phyloP scores from a whole-genome alignment of 2,113 vertebrate species.

The Phoxinus phoxinus region DNA sequence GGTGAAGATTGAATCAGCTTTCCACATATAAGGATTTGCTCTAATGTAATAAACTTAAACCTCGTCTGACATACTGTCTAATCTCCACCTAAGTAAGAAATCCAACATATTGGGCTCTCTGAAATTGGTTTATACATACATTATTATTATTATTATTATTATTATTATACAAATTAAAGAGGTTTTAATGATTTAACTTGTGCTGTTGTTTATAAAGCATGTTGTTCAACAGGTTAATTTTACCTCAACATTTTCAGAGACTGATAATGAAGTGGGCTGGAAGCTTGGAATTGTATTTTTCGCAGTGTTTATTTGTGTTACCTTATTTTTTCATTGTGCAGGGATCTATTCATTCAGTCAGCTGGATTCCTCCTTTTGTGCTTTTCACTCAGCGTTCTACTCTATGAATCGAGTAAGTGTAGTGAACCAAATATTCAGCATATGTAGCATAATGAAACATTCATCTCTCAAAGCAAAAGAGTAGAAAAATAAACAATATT shows the following conservation, averaged over 20 bases:
- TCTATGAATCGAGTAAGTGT: not conserved
- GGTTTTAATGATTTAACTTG: too few relatives aligned
- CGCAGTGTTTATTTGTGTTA: not conserved
- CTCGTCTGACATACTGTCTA: not conserved
- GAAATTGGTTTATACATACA: not conserved
- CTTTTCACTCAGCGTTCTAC: not conserved
- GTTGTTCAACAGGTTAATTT: too few relatives aligned
- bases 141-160: too few relatives aligned
- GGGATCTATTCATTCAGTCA: not conserved
- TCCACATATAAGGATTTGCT: not conserved
- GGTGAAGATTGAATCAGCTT: not conserved
- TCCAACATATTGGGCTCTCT: not conserved
- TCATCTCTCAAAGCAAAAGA: not conserved
- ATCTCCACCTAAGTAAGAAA: not conserved
- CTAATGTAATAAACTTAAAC: not conserved
- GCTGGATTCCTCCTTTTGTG: not conserved
- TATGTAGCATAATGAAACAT: not conserved
- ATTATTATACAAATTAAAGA: too few relatives aligned
- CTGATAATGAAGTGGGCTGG: too few relatives aligned
- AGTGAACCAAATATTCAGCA: too few relatives aligned
- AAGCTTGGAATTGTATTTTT: not conserved
- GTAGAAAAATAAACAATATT: too few relatives aligned
- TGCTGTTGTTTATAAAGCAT: too few relatives aligned
- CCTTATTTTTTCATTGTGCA: not conserved
- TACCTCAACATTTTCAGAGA: too few relatives aligned